A percentile compares a stretch with the other conserved stretches of the same genome.
These are phyloP conservation scores for Martes martes DNA, from an alignment of 2,113 vertebrate genomes.

Conservation along the genomic window DNA sequence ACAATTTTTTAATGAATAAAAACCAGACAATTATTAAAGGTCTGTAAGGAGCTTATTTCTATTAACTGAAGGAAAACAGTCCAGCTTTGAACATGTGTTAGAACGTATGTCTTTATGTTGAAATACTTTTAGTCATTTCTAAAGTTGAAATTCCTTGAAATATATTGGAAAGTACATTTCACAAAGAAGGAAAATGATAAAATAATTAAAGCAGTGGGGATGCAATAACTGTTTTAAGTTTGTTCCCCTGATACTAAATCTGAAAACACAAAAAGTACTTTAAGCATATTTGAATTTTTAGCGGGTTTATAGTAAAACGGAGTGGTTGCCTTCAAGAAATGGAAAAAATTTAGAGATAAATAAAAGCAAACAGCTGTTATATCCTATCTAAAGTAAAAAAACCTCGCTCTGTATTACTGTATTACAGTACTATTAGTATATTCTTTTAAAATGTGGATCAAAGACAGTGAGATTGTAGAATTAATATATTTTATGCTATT, in stretches of 20 bases:
- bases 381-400: neutral
- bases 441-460: neutral
- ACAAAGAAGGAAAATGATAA: neutral
- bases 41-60: neutral
- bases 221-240: neutral
- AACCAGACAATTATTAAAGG: neutral
- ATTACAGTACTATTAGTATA: neutral
- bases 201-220: neutral
- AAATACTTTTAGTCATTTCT: neutral
- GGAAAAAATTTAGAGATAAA: neutral
- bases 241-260: neutral
- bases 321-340: neutral
- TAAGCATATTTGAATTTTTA: neutral
- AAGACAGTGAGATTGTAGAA: neutral
- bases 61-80: neutral
- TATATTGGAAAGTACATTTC: neutral
- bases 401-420: neutral
- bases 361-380: neutral
- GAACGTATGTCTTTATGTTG: neutral
- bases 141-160: neutral
- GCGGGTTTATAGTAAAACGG: neutral
- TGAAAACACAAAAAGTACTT: neutral
- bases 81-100: neutral
- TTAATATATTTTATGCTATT: neutral
- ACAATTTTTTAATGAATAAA: constrained; percentile 2